phyloP scores from a whole-genome alignment of 2,113 vertebrate genomes.

The Coreoperca whiteheadi region DNA sequence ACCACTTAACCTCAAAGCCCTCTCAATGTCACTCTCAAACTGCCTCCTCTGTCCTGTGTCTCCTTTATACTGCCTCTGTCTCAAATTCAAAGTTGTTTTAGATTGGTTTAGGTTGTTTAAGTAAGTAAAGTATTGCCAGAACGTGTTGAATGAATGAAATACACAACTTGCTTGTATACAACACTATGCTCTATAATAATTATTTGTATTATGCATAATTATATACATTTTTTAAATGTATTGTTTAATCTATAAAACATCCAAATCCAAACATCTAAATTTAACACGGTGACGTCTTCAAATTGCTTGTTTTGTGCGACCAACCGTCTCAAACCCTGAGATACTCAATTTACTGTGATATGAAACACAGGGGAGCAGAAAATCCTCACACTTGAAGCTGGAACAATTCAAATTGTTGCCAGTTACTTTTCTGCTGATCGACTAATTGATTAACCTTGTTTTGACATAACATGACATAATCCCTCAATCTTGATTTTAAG shows the following conservation, averaged over 20 bases:
- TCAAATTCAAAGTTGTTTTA: background rate
- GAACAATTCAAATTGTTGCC: background rate
- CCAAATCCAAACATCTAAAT: no score
- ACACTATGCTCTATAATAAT: background rate
- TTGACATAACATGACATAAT: background rate
- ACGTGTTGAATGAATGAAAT: no score
- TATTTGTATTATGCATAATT: background rate
- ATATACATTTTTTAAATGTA: background rate
- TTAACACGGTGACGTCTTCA: background rate
- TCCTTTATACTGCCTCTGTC: background rate
- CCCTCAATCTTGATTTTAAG: background rate
- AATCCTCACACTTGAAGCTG: background rate
- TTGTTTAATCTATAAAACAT: no score
- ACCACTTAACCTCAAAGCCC: conserved; percentile 67
- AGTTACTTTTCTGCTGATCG: background rate
- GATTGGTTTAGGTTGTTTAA: no score
- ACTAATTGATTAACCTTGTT: background rate
- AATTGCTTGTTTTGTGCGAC: no score
- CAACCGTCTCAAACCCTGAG: no score
- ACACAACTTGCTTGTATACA: background rate
- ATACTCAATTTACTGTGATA: background rate
- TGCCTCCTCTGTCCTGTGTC: conserved; percentile 22
- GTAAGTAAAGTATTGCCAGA: background rate
- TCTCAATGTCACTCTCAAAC: conserved; percentile 58
- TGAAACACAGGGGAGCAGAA: background rate